Evolutionary conservation across 2,113 vertebrate species (phyloP), one percentile per base, ranked within the genome.

Genomic region (Mustela lutreola): DNA sequence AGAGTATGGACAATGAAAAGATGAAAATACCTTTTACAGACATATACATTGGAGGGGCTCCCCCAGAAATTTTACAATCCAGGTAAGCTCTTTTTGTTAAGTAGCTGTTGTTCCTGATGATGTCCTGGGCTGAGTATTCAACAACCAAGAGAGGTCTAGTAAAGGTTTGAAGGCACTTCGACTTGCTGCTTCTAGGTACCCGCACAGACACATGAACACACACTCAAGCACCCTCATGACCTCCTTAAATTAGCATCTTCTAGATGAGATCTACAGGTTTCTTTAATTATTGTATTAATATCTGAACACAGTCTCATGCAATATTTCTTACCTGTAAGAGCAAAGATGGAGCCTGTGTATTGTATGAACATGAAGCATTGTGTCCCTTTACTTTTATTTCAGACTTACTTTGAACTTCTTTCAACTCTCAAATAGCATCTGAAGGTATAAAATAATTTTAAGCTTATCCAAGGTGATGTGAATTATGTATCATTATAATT

Each of bases 11-110:
- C 95, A 99, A 99, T 93, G 99, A 99, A 89, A 99, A 99, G 98
- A 99, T 99, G 98, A 98, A 99, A 9, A 99, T 99, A 96, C 99
- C 99, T 14, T 99, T 99, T 97, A 99, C 99, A 70, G 99, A 99
- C 96, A 99, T 99, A 87, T 99, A 99, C 97, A 99, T 99, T 84
- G 99, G 99, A 82, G 99, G 99, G 71, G 99, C 99, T 1, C 99
- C 99, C 21, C 98, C 99, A 28, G 98, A 98, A 73, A 94, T 99
- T 86, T 97, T 99, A 76, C 99, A 99, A 3, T 99, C 99, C 94
- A 99, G 99, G 99, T 99, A 91, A 93, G 96, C 93, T 36, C 18
- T 36, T 93, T 33, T 60, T 11, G 58, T 97, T 91, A 18, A 79
- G 15, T 28, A 36, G 24, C 7, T 91, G 11, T 76, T 56, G 10